phyloP scores from a whole-genome alignment of 1,140 invertebrate genomes.

The Andricus grossulariae region DNA sequence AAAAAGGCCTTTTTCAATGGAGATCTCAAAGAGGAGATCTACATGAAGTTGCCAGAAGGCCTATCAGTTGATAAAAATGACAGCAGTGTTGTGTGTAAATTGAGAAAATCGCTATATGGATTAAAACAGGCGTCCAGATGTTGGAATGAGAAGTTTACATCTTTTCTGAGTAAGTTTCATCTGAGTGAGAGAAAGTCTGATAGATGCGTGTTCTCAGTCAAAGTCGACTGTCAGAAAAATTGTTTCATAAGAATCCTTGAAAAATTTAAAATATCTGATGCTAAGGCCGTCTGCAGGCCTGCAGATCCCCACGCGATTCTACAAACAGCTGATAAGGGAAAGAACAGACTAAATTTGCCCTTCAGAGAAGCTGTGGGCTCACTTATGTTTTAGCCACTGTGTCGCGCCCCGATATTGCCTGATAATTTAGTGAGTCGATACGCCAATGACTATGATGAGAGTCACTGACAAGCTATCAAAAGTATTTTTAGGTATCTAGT shows the following conservation, averaged over 20 bases:
- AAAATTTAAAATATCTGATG: too few relatives aligned
- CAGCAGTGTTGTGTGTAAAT: too few relatives aligned
- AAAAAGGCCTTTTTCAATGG: neutral
- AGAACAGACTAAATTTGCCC: neutral
- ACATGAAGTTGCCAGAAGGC: neutral
- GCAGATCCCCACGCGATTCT: neutral
- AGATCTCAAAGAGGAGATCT: neutral
- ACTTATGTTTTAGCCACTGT: neutral
- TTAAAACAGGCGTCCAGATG: too few relatives aligned
- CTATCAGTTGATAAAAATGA: neutral
- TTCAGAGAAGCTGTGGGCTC: neutral
- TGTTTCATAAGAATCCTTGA: too few relatives aligned
- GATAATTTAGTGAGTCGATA: neutral
- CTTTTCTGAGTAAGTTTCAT: too few relatives aligned
- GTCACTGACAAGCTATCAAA: neutral
- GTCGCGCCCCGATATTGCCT: neutral
- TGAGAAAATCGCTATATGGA: too few relatives aligned
- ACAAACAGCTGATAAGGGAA: neutral
- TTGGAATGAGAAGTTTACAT: too few relatives aligned
- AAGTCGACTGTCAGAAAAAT: too few relatives aligned
- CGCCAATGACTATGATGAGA: neutral
- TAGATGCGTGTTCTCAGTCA: too few relatives aligned
- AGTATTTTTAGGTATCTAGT: neutral
- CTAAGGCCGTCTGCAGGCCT: too few relatives aligned
- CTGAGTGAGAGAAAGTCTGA: too few relatives aligned